Base-by-base conservation (phyloP, 2,888 invertebrate species). In the Andrena chrysosceles region DNA sequence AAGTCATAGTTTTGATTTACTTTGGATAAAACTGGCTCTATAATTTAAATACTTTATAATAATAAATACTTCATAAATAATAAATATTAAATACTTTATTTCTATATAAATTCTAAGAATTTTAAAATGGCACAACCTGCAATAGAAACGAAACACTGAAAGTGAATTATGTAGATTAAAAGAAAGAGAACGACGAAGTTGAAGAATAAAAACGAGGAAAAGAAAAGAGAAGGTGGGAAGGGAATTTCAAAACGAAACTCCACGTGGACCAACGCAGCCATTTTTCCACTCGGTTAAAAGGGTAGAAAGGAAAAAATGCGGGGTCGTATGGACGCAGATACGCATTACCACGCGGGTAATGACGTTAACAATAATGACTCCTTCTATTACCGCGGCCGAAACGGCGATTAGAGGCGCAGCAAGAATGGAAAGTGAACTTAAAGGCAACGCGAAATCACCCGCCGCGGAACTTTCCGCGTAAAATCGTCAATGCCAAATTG, bases 401-500 rank as follows among this genome's bases (percentile, higher is more conserved):
- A 56, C 68, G 67, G 31, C 67, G 82, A 29, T 49, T 26, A 33
- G 16, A 13, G 33, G 31, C 62, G 42, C 31, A 49, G 79, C 70
- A 52, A 76, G 77, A 82, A 74, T 85, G 85, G 83, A 86, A 85
- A 85, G 85, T 69, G 78, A 66, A 54, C 64, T 52, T 49, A 48
- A 56, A 42, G 26, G 56, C 59, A 48, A 67, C 72, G 56, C 56
- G 52, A 54, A 67, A 60, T 74, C 77, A 66, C 13, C 66, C 48
- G 49, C 31, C 20, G 20, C 56, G 23, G 62, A 48, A n/a, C 56
- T 74, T 60, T 76, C 67, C 67, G 71, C 68, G 80, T 72, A 67
- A 76, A 62, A 78, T 76, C 77, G 54, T 68, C 68, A 77, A 62
- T 62, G 83, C 60, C 33, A 78, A 86, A 86, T 86, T 78, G 75